phyloP scores from a whole-genome alignment of 2,113 vertebrate species.

The Puffinus mauretanicus region DNA sequence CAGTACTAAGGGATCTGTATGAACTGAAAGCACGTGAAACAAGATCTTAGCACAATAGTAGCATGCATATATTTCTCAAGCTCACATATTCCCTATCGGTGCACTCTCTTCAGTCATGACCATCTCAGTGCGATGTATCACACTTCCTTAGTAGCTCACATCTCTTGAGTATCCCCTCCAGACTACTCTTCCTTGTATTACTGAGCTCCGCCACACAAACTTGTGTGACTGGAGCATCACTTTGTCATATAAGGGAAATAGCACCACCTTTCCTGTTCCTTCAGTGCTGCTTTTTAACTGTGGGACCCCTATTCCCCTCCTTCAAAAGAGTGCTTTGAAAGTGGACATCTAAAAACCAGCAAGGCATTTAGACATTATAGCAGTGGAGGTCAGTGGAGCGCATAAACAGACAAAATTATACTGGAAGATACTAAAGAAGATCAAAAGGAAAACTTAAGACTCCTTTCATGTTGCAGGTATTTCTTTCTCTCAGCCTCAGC shows the following conservation, averaged over 20 bases:
- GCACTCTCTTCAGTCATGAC: background rate
- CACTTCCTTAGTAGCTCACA: background rate
- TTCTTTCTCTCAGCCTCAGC: background rate
- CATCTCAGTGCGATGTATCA: background rate
- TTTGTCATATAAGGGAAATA: background rate
- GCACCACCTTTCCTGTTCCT: background rate
- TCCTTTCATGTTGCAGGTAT: slow-evolving; percentile 7
- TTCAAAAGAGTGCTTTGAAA: background rate
- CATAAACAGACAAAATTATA: slow-evolving; percentile 6
- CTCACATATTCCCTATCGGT: background rate
- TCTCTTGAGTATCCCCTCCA: background rate
- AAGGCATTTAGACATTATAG: background rate
- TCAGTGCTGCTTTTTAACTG: background rate
- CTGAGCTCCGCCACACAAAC: background rate
- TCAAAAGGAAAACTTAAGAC: slow-evolving; percentile 20
- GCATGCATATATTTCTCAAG: background rate
- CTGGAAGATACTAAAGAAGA: background rate
- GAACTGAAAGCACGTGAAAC: background rate
- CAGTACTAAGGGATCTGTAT: background rate
- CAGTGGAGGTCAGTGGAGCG: background rate
- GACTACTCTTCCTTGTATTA: background rate
- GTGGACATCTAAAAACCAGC: background rate
- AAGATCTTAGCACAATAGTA: background rate
- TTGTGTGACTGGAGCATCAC: background rate
- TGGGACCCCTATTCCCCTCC: background rate